Evolutionary conservation across 2,888 invertebrate species (phyloP).

Genomic region (Dolichomitus sp.): DNA sequence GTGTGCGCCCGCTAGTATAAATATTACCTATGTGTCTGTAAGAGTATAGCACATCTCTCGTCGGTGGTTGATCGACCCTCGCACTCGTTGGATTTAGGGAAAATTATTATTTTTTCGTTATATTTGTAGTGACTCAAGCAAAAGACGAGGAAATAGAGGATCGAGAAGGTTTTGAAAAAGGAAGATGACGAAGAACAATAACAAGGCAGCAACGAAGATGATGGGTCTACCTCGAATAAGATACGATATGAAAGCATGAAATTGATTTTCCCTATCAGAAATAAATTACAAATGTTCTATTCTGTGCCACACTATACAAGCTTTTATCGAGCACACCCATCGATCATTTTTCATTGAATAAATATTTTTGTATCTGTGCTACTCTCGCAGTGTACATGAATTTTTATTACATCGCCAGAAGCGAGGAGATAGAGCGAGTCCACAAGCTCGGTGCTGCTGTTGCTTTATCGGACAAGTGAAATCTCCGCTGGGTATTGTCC

Average conservation of each 20-base stretch:
- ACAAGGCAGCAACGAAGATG: background rate
- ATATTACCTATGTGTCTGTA: slow-evolving; percentile 38
- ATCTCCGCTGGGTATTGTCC: slow-evolving; percentile 36
- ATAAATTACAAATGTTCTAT: slow-evolving; percentile 36
- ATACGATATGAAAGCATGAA: slow-evolving; percentile 9
- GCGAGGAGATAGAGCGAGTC: background rate
- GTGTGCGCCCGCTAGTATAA: slow-evolving; percentile 18
- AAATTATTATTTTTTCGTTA: slow-evolving; percentile 39
- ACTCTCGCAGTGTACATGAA: slow-evolving; percentile 3
- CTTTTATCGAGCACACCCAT: slow-evolving; percentile 37
- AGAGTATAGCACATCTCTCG: background rate
- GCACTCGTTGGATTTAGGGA: slow-evolving; percentile 6
- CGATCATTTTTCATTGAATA: slow-evolving; percentile 43
- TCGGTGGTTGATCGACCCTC: slow-evolving; percentile 8
- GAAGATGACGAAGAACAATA: slow-evolving; percentile 1
- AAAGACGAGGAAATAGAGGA: slow-evolving; percentile 6
- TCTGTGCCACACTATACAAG: slow-evolving; percentile 1
- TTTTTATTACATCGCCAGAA: slow-evolving; percentile 32
- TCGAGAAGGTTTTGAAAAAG: slow-evolving; percentile 13
- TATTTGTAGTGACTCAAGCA: background rate
- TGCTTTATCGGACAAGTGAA: slow-evolving; percentile 12
- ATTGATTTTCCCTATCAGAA: slow-evolving; percentile 19
- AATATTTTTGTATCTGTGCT: slow-evolving; percentile 24
- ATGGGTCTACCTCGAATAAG: background rate
- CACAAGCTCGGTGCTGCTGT: background rate